Percentiles rank a stretch among this genome's conserved stretches.
These are phyloP conservation scores for Acromyrmex charruanus DNA, from an alignment of 1,140 invertebrate species.

Conservation along the genomic window DNA sequence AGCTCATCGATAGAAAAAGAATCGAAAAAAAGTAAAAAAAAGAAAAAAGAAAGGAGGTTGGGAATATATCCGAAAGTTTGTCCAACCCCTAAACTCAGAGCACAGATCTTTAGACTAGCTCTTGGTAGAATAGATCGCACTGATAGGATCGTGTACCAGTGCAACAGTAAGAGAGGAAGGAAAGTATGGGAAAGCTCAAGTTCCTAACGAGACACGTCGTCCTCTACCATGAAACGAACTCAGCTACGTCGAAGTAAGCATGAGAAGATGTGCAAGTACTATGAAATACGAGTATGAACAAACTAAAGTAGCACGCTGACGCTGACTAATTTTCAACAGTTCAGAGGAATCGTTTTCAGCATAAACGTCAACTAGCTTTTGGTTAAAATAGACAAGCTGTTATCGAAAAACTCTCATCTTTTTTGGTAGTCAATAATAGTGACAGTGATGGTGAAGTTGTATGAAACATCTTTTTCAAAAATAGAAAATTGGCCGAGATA, in stretches of 20 bases:
- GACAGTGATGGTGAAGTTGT: not conserved
- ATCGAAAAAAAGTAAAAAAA: not conserved
- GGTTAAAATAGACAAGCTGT: conserved; percentile 10
- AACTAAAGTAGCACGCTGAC: conserved; percentile 75
- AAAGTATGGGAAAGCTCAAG: conserved; percentile 76
- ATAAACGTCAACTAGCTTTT: conserved; percentile 41
- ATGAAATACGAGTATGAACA: conserved; percentile 82
- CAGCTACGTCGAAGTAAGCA: conserved; percentile 76
- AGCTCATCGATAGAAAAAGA: not conserved
- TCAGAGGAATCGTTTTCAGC: conserved; percentile 71
- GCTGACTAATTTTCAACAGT: conserved; percentile 78
- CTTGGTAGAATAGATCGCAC: conserved; percentile 66
- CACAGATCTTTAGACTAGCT: conserved; percentile 73
- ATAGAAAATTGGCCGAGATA: not conserved
- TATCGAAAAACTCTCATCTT: conserved; percentile 18
- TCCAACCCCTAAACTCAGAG: conserved; percentile 75
- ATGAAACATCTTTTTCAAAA: conserved; percentile 22
- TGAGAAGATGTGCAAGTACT: conserved; percentile 66
- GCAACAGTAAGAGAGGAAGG: conserved; percentile 24
- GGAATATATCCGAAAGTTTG: conserved; percentile 77
- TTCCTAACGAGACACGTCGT: conserved; percentile 83
- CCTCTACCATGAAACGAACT: conserved; percentile 81
- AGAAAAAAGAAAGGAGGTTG: not conserved
- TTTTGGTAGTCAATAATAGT: conserved; percentile 8
- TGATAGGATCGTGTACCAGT: conserved; percentile 24